A percentile compares a stretch with the other conserved stretches of the same genome.
Evolutionary conservation across 2,113 vertebrate genomes (phyloP).

Genomic region (Chauna torquata): DNA sequence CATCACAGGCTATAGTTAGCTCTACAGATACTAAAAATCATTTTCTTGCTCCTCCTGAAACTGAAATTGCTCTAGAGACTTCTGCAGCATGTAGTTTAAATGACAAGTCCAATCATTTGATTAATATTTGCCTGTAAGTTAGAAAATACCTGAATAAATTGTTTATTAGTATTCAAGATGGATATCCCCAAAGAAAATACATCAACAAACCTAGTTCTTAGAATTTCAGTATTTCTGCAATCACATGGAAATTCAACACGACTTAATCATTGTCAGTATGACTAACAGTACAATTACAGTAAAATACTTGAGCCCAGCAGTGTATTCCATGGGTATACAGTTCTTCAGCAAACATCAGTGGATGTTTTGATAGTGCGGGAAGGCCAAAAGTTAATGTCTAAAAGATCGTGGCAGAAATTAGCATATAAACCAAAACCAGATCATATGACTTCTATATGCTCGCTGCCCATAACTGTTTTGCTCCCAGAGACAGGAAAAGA

Average conservation of each 20-base stretch:
- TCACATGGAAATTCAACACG: not conserved
- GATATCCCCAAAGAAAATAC: not conserved
- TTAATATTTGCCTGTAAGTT: not conserved
- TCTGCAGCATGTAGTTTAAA: not conserved
- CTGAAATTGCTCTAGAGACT: not conserved
- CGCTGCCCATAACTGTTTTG: not conserved
- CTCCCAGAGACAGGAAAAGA: not conserved
- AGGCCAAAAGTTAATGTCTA: not conserved
- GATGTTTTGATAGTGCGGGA: not conserved
- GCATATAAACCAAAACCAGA: not conserved
- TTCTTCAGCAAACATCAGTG: not conserved
- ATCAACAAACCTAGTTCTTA: not conserved
- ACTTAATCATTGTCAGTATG: not conserved
- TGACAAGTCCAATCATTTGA: not conserved
- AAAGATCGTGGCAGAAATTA: not conserved
- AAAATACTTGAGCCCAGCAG: not conserved
- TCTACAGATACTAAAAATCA: not conserved
- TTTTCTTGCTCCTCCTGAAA: not conserved
- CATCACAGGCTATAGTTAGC: constrained; percentile 36
- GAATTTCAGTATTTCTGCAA: not conserved
- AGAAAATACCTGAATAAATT: not conserved
- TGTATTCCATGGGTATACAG: not conserved
- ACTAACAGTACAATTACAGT: not conserved
- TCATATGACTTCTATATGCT: not conserved
- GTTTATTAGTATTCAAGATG: not conserved